These are phyloP conservation scores for Brachionus koreanus DNA, from an alignment of 1,140 invertebrate genomes.

Conservation along the genomic window DNA sequence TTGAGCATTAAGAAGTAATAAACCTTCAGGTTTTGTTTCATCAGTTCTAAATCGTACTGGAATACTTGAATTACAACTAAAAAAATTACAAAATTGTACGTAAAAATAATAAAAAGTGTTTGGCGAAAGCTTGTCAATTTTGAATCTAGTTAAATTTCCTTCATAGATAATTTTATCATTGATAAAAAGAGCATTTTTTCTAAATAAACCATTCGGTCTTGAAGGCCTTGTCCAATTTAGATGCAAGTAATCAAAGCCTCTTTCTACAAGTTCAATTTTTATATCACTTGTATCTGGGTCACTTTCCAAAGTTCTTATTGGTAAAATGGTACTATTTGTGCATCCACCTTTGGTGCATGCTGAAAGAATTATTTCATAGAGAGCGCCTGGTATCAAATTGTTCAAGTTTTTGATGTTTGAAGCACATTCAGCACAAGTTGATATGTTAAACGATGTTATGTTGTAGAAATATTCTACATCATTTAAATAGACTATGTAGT, in stretches of 20 bases:
- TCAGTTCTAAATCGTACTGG: neutral
- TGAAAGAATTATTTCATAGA: neutral
- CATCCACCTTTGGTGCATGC: conserved; percentile 36
- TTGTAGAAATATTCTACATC: neutral
- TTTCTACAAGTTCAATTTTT: neutral
- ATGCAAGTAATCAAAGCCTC: neutral
- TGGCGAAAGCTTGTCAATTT: neutral
- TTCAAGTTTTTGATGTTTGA: neutral
- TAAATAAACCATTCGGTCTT: conserved; percentile 9
- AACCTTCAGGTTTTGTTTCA: conserved; percentile 3
- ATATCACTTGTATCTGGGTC: neutral
- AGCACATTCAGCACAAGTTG: conserved; percentile 8
- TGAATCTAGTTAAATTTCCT: neutral
- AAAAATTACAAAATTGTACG: conserved; percentile 32
- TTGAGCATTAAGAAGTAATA: neutral
- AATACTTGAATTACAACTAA: conserved; percentile 1
- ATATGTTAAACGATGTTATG: neutral
- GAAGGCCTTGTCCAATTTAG: neutral
- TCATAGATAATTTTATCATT: conserved; percentile 12
- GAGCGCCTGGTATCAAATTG: conserved; percentile 4
- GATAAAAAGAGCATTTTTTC: neutral
- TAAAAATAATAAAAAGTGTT: conserved; percentile 18
- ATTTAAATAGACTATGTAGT: conserved; percentile 17
- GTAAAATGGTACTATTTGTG: neutral
- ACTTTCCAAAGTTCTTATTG: conserved; percentile 1